Percentiles rank a stretch among this genome's conserved stretches.
These are phyloP conservation scores for Holacanthella duospinosa DNA, from an alignment of 2,888 invertebrate genomes.

Conservation along the genomic window DNA sequence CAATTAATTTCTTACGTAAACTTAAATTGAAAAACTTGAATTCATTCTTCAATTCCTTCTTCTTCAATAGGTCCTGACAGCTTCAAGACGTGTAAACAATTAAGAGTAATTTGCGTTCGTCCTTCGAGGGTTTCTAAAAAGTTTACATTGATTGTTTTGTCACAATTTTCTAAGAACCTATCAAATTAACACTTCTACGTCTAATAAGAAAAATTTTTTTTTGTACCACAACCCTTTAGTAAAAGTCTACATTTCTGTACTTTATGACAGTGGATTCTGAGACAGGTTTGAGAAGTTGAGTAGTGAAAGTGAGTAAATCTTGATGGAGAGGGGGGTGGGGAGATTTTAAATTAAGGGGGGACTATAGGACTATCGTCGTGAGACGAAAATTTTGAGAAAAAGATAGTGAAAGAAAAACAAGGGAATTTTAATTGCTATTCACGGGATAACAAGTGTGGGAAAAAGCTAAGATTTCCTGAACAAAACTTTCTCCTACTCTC, in stretches of 20 bases:
- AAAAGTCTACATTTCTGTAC: too few species aligned
- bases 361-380: too few species aligned
- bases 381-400: too few species aligned
- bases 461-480: slow-evolving; percentile 10
- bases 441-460: slow-evolving; percentile 25
- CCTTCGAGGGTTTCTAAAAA: slow-evolving; percentile 11
- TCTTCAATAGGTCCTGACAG: not conserved
- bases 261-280: too few species aligned
- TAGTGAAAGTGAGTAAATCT: too few species aligned
- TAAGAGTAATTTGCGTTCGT: slow-evolving; percentile 12
- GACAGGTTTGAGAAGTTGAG: too few species aligned
- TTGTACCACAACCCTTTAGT: too few species aligned
- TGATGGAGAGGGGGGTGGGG: too few species aligned
- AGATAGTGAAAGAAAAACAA: slow-evolving; percentile 26
- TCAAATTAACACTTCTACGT: too few species aligned
- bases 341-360: too few species aligned
- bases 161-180: too few species aligned
- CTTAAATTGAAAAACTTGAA: slow-evolving; percentile 5
- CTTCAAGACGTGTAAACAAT: not conserved
- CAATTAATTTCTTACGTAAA: slow-evolving; percentile 6
- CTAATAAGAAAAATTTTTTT: too few species aligned
- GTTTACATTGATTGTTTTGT: slow-evolving; percentile 9
- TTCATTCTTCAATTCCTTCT: not conserved
- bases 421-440: slow-evolving; percentile 28
- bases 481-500: slow-evolving; percentile 6